These are phyloP conservation scores for Arion vulgaris DNA, from an alignment of 1,140 invertebrate genomes.

Conservation along the genomic window DNA sequence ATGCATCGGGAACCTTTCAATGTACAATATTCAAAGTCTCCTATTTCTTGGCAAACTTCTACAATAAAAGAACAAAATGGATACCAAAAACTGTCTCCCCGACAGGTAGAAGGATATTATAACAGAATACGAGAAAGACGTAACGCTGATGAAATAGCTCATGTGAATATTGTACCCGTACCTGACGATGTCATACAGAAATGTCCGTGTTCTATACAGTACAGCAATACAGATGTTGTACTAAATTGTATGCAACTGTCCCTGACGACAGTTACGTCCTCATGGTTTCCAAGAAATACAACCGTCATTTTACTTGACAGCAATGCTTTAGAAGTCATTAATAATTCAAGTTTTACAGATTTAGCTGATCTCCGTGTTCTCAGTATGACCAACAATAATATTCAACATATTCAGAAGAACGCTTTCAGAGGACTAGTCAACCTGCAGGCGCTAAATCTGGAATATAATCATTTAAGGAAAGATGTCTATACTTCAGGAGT, in stretches of 20 bases:
- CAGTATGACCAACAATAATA: neutral
- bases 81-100: neutral
- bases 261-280: neutral
- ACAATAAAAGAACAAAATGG: neutral
- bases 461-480: neutral
- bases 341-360: neutral
- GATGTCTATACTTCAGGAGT: neutral
- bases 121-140: too few relatives aligned
- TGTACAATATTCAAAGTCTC: neutral
- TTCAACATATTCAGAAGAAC: neutral
- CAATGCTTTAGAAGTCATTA: neutral
- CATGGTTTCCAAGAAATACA: constrained; percentile 5
- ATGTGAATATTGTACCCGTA: too few relatives aligned
- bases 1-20: neutral
- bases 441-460: neutral
- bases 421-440: neutral
- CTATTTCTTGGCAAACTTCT: neutral
- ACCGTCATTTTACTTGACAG: neutral
- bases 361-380: neutral
- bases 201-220: neutral
- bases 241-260: neutral
- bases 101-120: too few relatives aligned
- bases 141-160: too few relatives aligned
- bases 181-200: neutral
- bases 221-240: neutral